Conservation (phyloP, 2,797 vertebrate genomes). For the Urophycis tenuis region DNA sequence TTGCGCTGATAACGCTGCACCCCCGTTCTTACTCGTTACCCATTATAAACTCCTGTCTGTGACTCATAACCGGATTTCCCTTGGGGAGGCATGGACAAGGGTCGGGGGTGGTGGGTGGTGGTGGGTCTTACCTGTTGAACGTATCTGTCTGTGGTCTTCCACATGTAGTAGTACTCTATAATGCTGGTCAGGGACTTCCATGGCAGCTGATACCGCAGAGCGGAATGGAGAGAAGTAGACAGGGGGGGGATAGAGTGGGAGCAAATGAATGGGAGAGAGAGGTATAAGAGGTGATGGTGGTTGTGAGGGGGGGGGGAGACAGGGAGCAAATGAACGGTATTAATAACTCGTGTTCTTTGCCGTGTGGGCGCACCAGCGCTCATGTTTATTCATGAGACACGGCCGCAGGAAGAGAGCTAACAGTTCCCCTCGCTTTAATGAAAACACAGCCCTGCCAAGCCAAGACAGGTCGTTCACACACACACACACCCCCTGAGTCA, state of each 20-base stretch:
- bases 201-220: conserved; percentile 73
- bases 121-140: conserved; percentile 85
- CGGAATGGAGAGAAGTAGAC: neutral
- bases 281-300: neutral
- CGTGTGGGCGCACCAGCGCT: conserved; percentile 48
- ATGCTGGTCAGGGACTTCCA: conserved; percentile 98
- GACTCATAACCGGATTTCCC: too few species aligned
- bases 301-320: conserved; percentile 9
- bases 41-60: conserved; percentile 12
- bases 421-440: neutral
- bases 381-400: conserved; percentile 64
- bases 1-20: too few species aligned
- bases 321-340: conserved; percentile 50
- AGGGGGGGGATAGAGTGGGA: neutral
- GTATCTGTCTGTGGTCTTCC: conserved; percentile 98
- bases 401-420: conserved; percentile 31
- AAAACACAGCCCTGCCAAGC: neutral
- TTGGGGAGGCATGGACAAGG: too few species aligned
- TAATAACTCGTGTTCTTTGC: conserved; percentile 60
- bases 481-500: conserved; percentile 1
- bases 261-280: neutral
- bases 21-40: neutral
- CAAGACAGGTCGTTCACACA: neutral
- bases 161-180: conserved; percentile 99
- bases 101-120: too few species aligned